Base-by-base conservation (phyloP, 2,113 vertebrate species). In the Poecilia latipinna region DNA sequence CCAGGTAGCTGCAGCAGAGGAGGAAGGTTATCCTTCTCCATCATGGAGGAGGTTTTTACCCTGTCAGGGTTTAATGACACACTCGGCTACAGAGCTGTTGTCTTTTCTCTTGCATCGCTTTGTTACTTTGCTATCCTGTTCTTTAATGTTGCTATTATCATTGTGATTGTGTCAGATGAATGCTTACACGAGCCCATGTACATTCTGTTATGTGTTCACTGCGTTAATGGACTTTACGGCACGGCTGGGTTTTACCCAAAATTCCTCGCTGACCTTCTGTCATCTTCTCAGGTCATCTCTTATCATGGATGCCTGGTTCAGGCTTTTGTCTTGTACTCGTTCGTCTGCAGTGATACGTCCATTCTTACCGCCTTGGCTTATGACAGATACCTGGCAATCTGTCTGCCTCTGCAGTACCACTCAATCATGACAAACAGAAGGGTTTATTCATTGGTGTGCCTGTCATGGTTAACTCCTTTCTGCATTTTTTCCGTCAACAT, bases 321-420 rank as follows among this genome's bases (percentile, higher is more conserved):
- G 67, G 67, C 66, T 8, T 70, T 70, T 51, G 74, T 64, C 19
- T 19, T 77, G 4, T 75, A 75, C 72, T 75, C 74, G 3, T 77
- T 69, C 54, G 60, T 70, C 48, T 70, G 61, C 67, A 77, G 74
- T 37, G 74, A 77, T 31, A 64, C 42, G n/a, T 70, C 74, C 26
- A 51, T 77, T 54, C 61, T 70, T 0, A 8, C 74, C 3, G 24
- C 64, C 24, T 64, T 77, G 74, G 61, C 74, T 29, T 77, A 77
- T 12, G 74, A 77, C 42, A 31, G 67, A 32, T 77, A 77, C 8
- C 24, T 77, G 67, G 75, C 75, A 31, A 77, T 77, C 22, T 77
- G 75, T 24, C 31, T 31, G 4, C 75, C 67, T 4, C 61, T 77
- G 32, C 11, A 64, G 48, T 77, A 77, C 32, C 75, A 22, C 75